Evolutionary conservation across 2,888 invertebrate genomes (phyloP), one percentile per base, ranked within the genome.

Genomic region (Lydus trimaculatus): DNA sequence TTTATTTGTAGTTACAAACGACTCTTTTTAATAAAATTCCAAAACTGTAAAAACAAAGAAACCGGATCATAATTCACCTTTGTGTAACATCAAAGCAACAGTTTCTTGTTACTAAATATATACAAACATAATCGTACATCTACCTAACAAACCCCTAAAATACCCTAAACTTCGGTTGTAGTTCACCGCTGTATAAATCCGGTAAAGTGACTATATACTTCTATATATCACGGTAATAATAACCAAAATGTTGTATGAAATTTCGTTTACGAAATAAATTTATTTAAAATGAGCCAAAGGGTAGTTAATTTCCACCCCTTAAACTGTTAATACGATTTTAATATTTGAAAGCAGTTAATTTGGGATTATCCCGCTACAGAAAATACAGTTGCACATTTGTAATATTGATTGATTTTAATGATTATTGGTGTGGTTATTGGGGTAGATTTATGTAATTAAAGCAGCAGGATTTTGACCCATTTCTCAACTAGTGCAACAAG

Each of bases 401-500:
- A n/a, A n/a, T n/a, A n/a, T n/a, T n/a, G n/a, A n/a, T n/a, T n/a
- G n/a, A n/a, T n/a, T n/a, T n/a, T n/a, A n/a, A n/a, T n/a, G n/a
- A n/a, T n/a, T n/a, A n/a, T n/a, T n/a, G n/a, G n/a, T n/a, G n/a
- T n/a, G n/a, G n/a, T n/a, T n/a, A n/a, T n/a, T n/a, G 15, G 36
- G 36, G 36, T 36, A 5, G 6, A 70, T 66, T 67, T 52, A 56
- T 71, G 71, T 72, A 75, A 76, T 76, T 76, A 75, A 75, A 75
- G 72, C 75, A 63, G 71, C 73, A 67, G 76, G 75, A 71, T 76
- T 75, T 75, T 75, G 76, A 76, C 75, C 76, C 73, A 76, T 71
- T 75, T 75, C 69, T 72, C 70, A 75, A 73, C 69, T 75, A 71
- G 70, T 74, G 72, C 71, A 58, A 61, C 64, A 59, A 60, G 52